Evolutionary conservation across 2,888 invertebrate species (phyloP), one percentile per base, ranked within the genome.

Genomic region (Eristalis intricaria): DNA sequence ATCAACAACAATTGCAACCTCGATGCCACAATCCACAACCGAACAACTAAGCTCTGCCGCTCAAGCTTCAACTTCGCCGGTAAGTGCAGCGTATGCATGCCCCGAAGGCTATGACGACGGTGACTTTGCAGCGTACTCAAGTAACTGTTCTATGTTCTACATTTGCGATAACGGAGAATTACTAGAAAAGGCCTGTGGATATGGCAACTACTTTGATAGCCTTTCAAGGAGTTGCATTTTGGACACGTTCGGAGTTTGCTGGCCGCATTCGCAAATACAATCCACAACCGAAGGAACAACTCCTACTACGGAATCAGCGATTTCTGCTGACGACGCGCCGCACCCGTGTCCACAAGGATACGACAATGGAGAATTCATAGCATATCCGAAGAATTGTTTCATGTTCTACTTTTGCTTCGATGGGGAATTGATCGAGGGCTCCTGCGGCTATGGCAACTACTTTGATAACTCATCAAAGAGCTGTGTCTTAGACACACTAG

Each of bases 351-450:
- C 58, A 7, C 74, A 74, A 19, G 82, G 65, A 1, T 89, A 84
- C 43, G 56, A 35, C 0, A 75, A 85, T 2, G 91, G 92, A 1
- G 90, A 89, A 4, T 90, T 66, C 50, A 3, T 91, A 2, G 40
- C 90, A 1, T 84, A 90, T n/a, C 4, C 79, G 0, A 89, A 75
- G 0, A 89, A 77, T 38, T 92, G 92, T 63, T 86, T 81, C 1
- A 87, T 90, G n/a, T 92, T 83, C 75, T 90, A 89, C 56, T 90
- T 91, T 56, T 92, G 92, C 63, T 78, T 89, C 15, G 65, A 87
- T n/a, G 90, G 90, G 8, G 66, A 70, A 32, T 89, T 91, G 88
- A 4, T 80, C 4, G 73, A 88, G n/a, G 78, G 89, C 61, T 75
- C 84, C 2, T 91, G 91, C 23, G 50, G 50, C 0, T 71, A 23